Percentiles rank a stretch among this genome's conserved stretches.
Conservation (phyloP, 2,113 vertebrate genomes). For the Jaculus jaculus region DNA sequence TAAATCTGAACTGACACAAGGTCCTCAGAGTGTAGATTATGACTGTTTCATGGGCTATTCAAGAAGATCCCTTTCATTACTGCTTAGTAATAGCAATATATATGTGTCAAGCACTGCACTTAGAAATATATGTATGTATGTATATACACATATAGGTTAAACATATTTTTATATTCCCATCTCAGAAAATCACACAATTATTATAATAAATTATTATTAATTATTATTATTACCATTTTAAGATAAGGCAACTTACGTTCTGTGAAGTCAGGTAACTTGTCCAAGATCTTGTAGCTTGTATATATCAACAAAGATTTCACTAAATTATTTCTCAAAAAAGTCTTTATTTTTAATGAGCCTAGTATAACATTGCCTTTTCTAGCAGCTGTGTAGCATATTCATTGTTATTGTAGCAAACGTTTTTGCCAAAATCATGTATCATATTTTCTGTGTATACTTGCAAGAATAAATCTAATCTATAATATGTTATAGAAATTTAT, state of each 20-base stretch:
- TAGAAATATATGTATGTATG: not conserved
- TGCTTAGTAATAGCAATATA: not conserved
- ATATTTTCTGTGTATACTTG: not conserved
- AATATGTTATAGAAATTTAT: not conserved
- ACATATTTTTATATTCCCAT: conserved; percentile 15
- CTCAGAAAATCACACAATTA: conserved; percentile 10
- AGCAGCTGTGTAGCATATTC: not conserved
- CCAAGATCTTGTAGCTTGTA: conserved; percentile 3
- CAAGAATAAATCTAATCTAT: conserved; percentile 21
- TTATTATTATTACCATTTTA: not conserved
- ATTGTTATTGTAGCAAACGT: conserved; percentile 27
- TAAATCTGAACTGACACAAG: not conserved
- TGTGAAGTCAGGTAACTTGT: conserved; percentile 22
- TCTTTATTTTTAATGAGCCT: conserved; percentile 40
- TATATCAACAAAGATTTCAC: not conserved
- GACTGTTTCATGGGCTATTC: not conserved
- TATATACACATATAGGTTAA: conserved; percentile 4
- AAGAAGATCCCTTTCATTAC: not conserved
- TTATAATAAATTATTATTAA: no score
- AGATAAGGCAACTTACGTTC: not conserved
- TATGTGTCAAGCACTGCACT: not conserved
- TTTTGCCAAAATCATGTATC: conserved; percentile 13
- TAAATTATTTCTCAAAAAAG: not conserved
- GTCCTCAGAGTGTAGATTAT: not conserved
- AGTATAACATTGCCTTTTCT: not conserved